Percentiles rank a stretch among this genome's conserved stretches.
Evolutionary conservation across 2,888 invertebrate species (phyloP).

Genomic region (Sinotaia quadrata): DNA sequence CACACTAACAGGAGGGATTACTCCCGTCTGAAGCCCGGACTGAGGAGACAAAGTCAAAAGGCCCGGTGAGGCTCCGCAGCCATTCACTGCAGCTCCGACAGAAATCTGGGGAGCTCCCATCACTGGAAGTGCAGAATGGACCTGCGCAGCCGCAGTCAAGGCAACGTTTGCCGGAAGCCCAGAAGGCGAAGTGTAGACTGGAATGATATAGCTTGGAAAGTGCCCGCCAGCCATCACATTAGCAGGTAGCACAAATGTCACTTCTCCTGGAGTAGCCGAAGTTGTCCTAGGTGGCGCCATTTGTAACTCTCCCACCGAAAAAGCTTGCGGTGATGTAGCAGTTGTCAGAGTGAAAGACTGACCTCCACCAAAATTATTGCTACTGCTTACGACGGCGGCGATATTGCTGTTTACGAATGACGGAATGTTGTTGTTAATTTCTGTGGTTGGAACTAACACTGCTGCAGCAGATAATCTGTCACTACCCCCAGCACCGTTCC

Average conservation of each 20-base stretch:
- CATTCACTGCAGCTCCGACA: not conserved
- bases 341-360: slow-evolving; percentile 11
- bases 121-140: not conserved
- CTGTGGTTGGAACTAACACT: slow-evolving; percentile 9
- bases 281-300: slow-evolving; percentile 45
- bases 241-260: slow-evolving; percentile 53
- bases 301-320: slow-evolving; percentile 39
- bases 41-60: slow-evolving; percentile 15
- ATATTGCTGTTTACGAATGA: slow-evolving; percentile 19
- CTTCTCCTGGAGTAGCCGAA: slow-evolving; percentile 42
- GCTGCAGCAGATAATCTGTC: not conserved
- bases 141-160: not conserved
- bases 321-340: not conserved
- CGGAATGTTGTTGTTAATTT: slow-evolving; percentile 27
- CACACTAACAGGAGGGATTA: not conserved
- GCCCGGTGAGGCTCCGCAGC: not conserved
- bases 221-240: slow-evolving; percentile 31
- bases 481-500: not conserved
- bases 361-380: not conserved
- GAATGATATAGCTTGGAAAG: slow-evolving; percentile 44
- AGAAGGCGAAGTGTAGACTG: slow-evolving; percentile 32
- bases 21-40: not conserved
- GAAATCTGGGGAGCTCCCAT: slow-evolving; percentile 9
- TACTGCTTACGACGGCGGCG: not conserved
- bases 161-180: slow-evolving; percentile 11